phyloP scores from a whole-genome alignment of 2,113 vertebrate genomes.

The Nerophis lumbriciformis region DNA sequence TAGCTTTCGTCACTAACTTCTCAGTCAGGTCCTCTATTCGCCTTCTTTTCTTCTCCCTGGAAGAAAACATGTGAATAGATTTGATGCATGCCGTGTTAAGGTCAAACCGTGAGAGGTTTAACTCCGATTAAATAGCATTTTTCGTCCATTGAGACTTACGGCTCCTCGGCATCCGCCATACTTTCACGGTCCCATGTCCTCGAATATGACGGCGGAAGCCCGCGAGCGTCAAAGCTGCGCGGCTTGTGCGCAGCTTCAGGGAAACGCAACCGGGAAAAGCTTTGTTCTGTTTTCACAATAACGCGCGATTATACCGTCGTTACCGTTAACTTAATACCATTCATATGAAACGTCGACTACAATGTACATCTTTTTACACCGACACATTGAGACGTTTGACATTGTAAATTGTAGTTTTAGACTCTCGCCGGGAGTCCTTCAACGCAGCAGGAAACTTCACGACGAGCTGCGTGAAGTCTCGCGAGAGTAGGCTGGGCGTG shows the following conservation, averaged over 20 bases:
- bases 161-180: constrained; percentile 96
- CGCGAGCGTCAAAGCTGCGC: constrained; percentile 46
- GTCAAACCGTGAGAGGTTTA: constrained; percentile 1
- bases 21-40: constrained; percentile 97
- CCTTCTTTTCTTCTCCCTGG: constrained; percentile 99
- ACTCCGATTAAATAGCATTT: constrained; percentile 5
- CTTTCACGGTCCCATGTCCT: constrained; percentile 77
- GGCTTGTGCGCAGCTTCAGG: neutral
- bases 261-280: neutral
- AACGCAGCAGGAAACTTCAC: neutral
- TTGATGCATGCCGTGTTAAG: constrained; percentile 52
- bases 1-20: constrained; percentile 92
- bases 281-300: neutral
- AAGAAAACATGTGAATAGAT: constrained; percentile 78
- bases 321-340: no score
- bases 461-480: constrained; percentile 9
- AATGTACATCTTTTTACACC: no score
- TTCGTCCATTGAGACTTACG: constrained; percentile 80
- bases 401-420: no score
- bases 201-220: constrained; percentile 41
- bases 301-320: no score
- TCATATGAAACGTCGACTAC: no score
- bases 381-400: no score
- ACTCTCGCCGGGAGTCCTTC: neutral
- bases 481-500: constrained; percentile 20